A percentile compares a stretch with the other conserved stretches of the same genome.
Evolutionary conservation across 2,113 vertebrate genomes (phyloP).

Genomic region (Zapus hudsonius): DNA sequence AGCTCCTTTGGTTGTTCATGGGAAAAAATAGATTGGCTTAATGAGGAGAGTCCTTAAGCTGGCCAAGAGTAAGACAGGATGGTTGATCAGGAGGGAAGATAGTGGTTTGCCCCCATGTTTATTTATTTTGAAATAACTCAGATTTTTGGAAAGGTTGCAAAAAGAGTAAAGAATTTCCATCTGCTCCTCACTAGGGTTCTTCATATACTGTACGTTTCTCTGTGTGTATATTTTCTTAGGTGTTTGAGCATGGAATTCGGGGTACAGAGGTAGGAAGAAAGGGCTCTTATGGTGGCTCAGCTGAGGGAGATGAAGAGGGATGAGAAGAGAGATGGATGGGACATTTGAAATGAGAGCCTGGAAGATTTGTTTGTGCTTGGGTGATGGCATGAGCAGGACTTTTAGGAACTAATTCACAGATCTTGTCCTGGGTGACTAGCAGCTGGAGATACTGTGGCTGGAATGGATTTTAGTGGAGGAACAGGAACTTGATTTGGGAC

Average conservation of each 20-base stretch:
- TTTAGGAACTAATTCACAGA: neutral
- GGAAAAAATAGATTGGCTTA: neutral
- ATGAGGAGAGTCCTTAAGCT: neutral
- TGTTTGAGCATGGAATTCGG: neutral
- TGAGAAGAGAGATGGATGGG: no score
- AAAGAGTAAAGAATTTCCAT: neutral
- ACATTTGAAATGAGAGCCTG: neutral
- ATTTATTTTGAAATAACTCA: neutral
- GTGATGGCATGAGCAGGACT: neutral
- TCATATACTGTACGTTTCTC: rapidly evolving
- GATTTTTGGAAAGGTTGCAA: neutral
- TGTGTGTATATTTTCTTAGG: neutral
- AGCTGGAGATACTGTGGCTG: rapidly evolving
- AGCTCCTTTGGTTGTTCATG: neutral
- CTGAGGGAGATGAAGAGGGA: no score
- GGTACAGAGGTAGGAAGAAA: neutral
- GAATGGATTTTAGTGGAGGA: no score
- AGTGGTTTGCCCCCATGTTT: neutral
- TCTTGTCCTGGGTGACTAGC: neutral
- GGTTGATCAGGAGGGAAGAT: no score
- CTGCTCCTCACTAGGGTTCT: neutral
- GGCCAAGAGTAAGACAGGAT: neutral
- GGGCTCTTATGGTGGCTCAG: no score
- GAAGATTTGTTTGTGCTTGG: neutral
- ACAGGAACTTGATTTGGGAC: no score